Evolutionary conservation across 2,113 vertebrate genomes (phyloP).

Genomic region (Thunnus thynnus): DNA sequence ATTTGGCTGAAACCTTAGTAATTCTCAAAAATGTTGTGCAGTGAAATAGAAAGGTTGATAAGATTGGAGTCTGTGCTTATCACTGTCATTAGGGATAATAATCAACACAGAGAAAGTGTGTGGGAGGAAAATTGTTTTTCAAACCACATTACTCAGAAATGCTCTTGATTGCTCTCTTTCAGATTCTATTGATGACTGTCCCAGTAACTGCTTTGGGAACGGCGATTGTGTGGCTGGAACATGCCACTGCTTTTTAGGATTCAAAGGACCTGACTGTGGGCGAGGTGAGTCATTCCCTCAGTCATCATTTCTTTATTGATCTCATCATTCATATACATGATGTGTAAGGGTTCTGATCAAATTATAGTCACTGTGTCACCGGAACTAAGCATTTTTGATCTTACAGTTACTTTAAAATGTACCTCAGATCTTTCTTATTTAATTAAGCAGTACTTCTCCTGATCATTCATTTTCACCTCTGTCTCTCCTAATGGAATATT

Average conservation of each 20-base stretch:
- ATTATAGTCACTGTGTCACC: constrained; percentile 18
- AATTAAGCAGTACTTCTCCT: constrained; percentile 19
- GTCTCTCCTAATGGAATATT: neutral
- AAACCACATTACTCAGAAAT: constrained; percentile 66
- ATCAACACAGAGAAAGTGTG: constrained; percentile 67
- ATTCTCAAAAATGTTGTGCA: constrained; percentile 46
- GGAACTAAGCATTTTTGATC: constrained; percentile 24
- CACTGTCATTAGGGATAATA: constrained; percentile 66
- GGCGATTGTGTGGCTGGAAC: constrained; percentile 96
- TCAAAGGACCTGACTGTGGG: constrained; percentile 95
- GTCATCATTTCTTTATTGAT: constrained; percentile 37
- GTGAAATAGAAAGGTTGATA: constrained; percentile 62
- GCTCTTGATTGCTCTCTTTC: constrained; percentile 70
- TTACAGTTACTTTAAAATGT: constrained; percentile 36
- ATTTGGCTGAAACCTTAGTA: constrained; percentile 34
- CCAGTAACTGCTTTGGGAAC: constrained; percentile 98
- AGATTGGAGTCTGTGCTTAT: constrained; percentile 50
- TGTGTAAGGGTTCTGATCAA: neutral
- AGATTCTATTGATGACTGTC: constrained; percentile 98
- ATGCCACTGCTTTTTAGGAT: constrained; percentile 97
- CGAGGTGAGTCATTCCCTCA: constrained; percentile 87
- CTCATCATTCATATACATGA: constrained; percentile 16
- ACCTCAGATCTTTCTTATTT: constrained; percentile 24
- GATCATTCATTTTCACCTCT: constrained; percentile 4
- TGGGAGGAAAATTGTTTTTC: constrained; percentile 64